Evolutionary conservation across 1,140 invertebrate species (phyloP).

Genomic region (Lordiphosa mommai): DNA sequence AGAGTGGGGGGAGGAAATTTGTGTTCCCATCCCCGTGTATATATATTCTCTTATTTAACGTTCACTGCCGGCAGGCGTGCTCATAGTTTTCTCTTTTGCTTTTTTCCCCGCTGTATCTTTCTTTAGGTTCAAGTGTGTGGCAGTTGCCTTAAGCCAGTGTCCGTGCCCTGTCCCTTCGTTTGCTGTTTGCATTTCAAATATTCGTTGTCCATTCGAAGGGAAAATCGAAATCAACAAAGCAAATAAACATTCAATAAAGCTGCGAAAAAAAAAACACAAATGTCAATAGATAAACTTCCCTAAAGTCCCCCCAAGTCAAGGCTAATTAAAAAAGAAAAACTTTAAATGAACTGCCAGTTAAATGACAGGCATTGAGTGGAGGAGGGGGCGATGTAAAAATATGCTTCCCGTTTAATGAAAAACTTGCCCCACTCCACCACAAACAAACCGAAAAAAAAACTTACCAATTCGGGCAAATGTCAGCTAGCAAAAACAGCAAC

Average conservation of each 20-base stretch:
- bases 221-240: constrained; percentile 73
- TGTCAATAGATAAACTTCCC: constrained; percentile 58
- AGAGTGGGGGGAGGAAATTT: neutral
- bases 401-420: constrained; percentile 54
- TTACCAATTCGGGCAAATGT: constrained; percentile 46
- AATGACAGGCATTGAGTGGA: constrained; percentile 37
- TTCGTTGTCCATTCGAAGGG: constrained; percentile 55
- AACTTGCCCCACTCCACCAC: constrained; percentile 46
- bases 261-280: constrained; percentile 23
- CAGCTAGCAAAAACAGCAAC: constrained; percentile 46
- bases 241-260: constrained; percentile 74
- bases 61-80: constrained; percentile 36
- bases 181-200: constrained; percentile 69
- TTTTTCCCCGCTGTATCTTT: constrained; percentile 4
- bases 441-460: constrained; percentile 36
- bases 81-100: constrained; percentile 15
- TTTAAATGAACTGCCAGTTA: constrained; percentile 73
- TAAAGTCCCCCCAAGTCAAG: constrained; percentile 23
- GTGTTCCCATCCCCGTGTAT: constrained; percentile 16
- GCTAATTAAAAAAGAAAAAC: constrained; percentile 68
- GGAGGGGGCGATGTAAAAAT: constrained; percentile 28
- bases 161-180: constrained; percentile 8
- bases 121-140: constrained; percentile 1
- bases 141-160: constrained; percentile 35
- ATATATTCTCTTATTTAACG: constrained; percentile 34